phyloP scores from a whole-genome alignment of 2,888 invertebrate genomes.

The Imbricaverruca yamaguchii region DNA sequence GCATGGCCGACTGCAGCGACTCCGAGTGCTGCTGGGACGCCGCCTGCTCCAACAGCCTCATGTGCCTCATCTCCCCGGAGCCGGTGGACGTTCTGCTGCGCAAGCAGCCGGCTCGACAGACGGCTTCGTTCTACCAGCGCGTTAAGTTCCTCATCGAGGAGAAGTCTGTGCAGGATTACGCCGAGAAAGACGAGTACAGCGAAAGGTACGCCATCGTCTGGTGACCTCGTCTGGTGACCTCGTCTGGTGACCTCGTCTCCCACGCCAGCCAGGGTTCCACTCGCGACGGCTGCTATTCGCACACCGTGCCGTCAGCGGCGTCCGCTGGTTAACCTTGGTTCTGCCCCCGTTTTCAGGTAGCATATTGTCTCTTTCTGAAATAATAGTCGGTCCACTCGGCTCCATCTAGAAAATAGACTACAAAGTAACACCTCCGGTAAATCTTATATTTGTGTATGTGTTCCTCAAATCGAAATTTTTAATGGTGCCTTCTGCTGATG shows the following conservation, averaged over 20 bases:
- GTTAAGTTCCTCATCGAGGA: constrained; percentile 98
- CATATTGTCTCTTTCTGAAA: constrained; percentile 26
- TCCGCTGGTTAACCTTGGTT: neutral
- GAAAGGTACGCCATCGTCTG: constrained; percentile 71
- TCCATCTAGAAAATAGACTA: too few relatives aligned
- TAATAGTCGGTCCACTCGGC: neutral
- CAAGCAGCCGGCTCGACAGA: constrained; percentile 92
- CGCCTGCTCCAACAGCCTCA: constrained; percentile 78
- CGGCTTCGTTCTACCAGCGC: constrained; percentile 93
- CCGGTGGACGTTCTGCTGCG: constrained; percentile 92
- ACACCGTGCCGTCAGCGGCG: neutral
- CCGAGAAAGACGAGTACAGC: constrained; percentile 94
- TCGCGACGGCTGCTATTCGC: neutral
- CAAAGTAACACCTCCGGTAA: too few relatives aligned
- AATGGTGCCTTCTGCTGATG: neutral
- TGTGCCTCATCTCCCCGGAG: constrained; percentile 89
- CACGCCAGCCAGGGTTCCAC: neutral
- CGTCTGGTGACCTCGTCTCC: too few relatives aligned
- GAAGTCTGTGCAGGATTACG: constrained; percentile 96
- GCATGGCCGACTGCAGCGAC: constrained; percentile 96
- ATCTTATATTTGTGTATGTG: too few relatives aligned
- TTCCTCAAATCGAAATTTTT: neutral
- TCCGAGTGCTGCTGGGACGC: constrained; percentile 93
- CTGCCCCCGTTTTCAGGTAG: constrained; percentile 4
- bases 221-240: too few relatives aligned